These are phyloP conservation scores for Lepus oiostolus DNA, from an alignment of 2,797 vertebrate genomes.

Conservation along the genomic window DNA sequence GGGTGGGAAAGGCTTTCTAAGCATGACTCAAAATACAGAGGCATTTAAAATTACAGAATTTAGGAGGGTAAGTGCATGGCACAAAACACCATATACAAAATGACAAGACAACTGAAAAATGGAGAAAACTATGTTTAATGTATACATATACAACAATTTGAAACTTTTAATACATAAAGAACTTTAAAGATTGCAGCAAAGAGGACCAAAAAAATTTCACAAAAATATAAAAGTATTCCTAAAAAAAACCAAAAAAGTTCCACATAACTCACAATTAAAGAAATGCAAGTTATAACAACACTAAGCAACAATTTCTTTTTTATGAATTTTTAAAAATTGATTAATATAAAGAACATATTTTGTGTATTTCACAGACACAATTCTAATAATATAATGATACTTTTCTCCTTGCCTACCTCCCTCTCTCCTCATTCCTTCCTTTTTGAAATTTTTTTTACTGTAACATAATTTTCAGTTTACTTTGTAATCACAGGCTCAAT, in stretches of 20 bases:
- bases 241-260: neutral
- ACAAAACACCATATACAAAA: neutral
- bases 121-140: neutral
- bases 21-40: neutral
- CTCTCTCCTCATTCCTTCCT: no score
- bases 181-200: neutral
- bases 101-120: neutral
- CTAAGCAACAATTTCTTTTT: neutral
- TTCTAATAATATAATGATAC: no score
- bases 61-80: neutral
- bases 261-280: neutral
- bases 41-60: neutral
- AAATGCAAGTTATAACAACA: neutral
- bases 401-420: no score
- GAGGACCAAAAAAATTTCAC: neutral
- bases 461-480: no score
- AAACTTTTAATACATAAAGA: neutral
- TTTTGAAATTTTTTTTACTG: no score
- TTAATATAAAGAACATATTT: no score
- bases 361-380: no score
- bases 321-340: no score
- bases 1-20: neutral
- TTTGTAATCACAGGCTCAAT: no score
- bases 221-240: neutral
- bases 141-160: neutral